These are phyloP conservation scores for Spea multiplicata DNA, from an alignment of 2,113 vertebrate genomes.

Conservation along the genomic window DNA sequence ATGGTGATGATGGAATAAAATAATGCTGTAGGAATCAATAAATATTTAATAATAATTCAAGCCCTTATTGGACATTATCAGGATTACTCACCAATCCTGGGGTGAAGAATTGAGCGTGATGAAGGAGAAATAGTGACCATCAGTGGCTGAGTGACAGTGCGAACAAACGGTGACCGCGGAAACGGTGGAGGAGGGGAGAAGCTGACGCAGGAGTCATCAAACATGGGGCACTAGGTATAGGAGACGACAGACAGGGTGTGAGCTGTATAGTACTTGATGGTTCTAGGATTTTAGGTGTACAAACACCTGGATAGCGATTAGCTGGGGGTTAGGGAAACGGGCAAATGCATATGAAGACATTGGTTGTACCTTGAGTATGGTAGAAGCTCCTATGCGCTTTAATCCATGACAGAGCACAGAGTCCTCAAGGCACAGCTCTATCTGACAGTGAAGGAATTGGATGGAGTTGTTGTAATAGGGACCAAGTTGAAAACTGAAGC, in stretches of 20 bases:
- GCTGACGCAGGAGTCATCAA: conserved; percentile 27
- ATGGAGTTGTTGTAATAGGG: conserved; percentile 67
- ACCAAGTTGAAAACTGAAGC: conserved; percentile 68
- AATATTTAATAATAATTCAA: no score
- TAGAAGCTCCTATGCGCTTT: background rate
- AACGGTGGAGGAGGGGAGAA: background rate
- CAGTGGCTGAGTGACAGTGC: conserved; percentile 70
- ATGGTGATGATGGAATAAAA: no score
- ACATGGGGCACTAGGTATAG: conserved; percentile 57
- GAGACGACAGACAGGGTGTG: no score
- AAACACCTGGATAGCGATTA: no score
- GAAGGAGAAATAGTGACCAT: conserved; percentile 62
- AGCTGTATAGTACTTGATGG: no score
- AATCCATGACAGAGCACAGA: background rate
- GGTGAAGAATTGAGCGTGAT: background rate
- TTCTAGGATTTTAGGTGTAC: no score
- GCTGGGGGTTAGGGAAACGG: no score
- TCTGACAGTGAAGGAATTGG: conserved; percentile 75
- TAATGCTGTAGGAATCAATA: no score
- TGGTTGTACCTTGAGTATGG: background rate
- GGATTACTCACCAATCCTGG: conserved; percentile 26
- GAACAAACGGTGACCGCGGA: conserved; percentile 44
- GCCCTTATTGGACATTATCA: no score
- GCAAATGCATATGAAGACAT: background rate
- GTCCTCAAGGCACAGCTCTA: conserved; percentile 57